phyloP scores from a whole-genome alignment of 2,888 invertebrate species.

The Holacanthella duospinosa region DNA sequence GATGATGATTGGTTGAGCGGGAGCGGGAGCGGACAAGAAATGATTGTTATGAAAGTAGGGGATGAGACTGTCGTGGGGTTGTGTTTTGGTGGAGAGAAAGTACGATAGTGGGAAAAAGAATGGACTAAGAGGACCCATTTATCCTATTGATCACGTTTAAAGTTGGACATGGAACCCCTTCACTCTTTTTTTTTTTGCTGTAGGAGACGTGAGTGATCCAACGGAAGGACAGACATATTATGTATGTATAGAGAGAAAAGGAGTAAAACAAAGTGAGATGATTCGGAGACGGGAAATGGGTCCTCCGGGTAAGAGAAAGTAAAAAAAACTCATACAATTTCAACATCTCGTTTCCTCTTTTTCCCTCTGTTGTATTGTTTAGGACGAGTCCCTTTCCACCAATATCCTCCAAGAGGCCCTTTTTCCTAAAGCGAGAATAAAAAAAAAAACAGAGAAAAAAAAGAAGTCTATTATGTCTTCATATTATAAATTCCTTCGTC shows the following conservation, averaged over 20 bases:
- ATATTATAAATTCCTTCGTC: constrained; percentile 16
- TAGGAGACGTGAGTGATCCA: background rate
- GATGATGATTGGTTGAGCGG: no score
- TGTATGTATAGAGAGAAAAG: no score
- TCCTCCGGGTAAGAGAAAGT: constrained; percentile 19
- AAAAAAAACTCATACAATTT: constrained; percentile 9
- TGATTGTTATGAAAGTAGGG: constrained; percentile 9
- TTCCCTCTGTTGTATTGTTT: constrained; percentile 2
- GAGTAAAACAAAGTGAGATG: constrained; percentile 13
- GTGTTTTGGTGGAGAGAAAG: background rate
- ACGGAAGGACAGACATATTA: constrained; percentile 4
- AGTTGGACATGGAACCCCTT: no score
- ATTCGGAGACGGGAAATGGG: constrained; percentile 23
- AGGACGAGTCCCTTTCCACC: constrained; percentile 14
- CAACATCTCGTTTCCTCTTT: background rate
- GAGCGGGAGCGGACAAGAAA: constrained; percentile 3
- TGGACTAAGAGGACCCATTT: constrained; percentile 21
- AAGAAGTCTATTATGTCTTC: constrained; percentile 11
- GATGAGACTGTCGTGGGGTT: background rate
- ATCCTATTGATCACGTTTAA: constrained; percentile 29
- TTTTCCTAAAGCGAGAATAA: no score
- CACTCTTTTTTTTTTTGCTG: no score
- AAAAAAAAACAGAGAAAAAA: constrained; percentile 1
- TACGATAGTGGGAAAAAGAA: constrained; percentile 1
- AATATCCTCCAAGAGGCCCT: constrained; percentile 16